Base-by-base conservation (phyloP, 1,140 invertebrate species). In the Saxidomus purpurata region DNA sequence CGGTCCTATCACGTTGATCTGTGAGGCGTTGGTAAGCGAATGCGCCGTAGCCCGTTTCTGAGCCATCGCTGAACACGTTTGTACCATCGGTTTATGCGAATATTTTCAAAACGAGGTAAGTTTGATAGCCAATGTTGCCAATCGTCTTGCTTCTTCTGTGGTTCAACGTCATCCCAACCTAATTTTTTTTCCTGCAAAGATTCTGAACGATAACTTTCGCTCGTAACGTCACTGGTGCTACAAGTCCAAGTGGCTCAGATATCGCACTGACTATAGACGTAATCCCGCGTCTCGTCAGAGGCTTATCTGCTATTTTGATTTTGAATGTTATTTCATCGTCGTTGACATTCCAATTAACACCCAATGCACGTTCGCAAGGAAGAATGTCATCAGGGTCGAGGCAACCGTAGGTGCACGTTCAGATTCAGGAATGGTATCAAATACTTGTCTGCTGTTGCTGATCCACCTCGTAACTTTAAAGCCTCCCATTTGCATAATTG, bases 401-500 rank as follows among this genome's bases (percentile, higher is more conserved):
- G 86, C 67, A 61, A 81, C 52, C 31, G 49, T 61, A 19, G 79
- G 28, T 40, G 49, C 79, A 36, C 79, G 49, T 81, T 81, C 79
- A 15, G 49, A 61, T 36, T 59, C 63, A n/a, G 71, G 74, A 22
- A 89, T 74, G n/a, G 76, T 49, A 4, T 79, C 63, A 9, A 86
- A 31, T 15, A 89, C 74, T 28, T 43, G 13, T 25, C 49, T 52
- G 19, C 55, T 49, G 52, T 89, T 90, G 25, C 79, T 84, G 28
- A 86, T 47, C 84, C 83, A 87, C 36, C 85, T 89, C 13, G 59
- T 85, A 15, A 89, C 25, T 22, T 43, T 49, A 28, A 91, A 91
- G n/a, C 87, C 90, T 52, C 87, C 87, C 19, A 61, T 67, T 52
- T 40, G 0, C 19, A 71, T 43, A 0, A 89, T 1, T 52, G 59